Percentiles rank a stretch among this genome's conserved stretches.
These are phyloP conservation scores for Gerris lacustris DNA, from an alignment of 2,888 invertebrate species.

Conservation along the genomic window DNA sequence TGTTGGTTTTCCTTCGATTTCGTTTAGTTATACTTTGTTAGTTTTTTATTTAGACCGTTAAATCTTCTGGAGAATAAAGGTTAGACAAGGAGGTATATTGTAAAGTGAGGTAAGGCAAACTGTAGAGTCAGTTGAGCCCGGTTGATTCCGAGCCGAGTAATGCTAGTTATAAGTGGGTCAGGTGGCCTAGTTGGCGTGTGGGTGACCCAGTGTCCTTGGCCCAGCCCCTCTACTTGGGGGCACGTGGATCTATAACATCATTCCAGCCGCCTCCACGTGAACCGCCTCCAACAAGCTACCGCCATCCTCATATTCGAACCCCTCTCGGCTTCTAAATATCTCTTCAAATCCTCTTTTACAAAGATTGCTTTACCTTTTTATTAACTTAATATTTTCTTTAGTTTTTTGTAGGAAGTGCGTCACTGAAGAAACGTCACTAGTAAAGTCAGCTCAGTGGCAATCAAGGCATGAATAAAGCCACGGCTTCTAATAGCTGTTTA, in stretches of 20 bases:
- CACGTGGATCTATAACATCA: not conserved
- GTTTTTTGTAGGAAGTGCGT: not conserved
- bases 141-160: not conserved
- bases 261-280: not conserved
- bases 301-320: no score
- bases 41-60: no score
- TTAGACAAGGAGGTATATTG: no score
- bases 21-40: no score
- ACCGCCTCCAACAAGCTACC: not conserved
- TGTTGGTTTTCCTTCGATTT: no score
- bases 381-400: not conserved
- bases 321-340: not conserved
- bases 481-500: no score
- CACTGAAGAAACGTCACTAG: not conserved
- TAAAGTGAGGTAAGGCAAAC: no score
- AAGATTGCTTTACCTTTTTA: not conserved
- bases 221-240: not conserved
- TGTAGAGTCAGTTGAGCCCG: no score
- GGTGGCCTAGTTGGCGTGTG: conserved; percentile 3
- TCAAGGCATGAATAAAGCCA: no score
- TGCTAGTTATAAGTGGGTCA: not conserved
- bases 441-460: no score
- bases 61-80: no score
- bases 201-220: conserved; percentile 3
- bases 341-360: not conserved